A percentile compares a stretch with the other conserved stretches of the same genome.
These are phyloP conservation scores for Carollia perspicillata DNA, from an alignment of 2,113 vertebrate species.

Conservation along the genomic window DNA sequence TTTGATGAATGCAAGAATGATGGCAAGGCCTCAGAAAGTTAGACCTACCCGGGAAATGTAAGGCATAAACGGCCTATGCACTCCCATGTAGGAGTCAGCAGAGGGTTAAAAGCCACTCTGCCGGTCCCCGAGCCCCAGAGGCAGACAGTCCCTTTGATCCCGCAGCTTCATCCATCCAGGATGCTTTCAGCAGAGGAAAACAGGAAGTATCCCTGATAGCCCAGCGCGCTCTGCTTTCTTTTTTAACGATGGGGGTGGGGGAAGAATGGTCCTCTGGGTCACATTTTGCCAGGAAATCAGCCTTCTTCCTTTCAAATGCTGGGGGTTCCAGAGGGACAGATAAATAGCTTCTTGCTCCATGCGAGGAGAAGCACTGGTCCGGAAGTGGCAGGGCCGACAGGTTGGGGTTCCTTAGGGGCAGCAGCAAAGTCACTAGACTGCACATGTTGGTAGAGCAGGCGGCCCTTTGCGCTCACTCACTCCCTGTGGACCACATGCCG, in stretches of 20 bases:
- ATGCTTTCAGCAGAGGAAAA: constrained; percentile 69
- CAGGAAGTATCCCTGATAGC: constrained; percentile 66
- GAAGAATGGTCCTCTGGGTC: constrained; percentile 53
- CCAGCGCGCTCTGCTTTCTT: background rate
- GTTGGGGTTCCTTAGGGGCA: background rate
- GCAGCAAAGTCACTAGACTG: background rate
- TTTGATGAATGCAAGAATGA: background rate
- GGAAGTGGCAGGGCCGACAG: background rate
- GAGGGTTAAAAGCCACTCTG: constrained; percentile 61
- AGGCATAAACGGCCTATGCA: background rate
- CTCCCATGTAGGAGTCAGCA: background rate
- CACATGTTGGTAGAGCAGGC: background rate
- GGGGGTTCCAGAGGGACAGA: background rate
- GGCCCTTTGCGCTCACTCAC: background rate
- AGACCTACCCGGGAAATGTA: background rate
- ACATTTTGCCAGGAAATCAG: constrained; percentile 62
- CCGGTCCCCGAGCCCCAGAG: constrained; percentile 47
- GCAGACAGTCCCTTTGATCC: constrained; percentile 59
- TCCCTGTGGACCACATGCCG: background rate
- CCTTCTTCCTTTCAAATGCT: constrained; percentile 49
- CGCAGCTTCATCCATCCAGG: constrained; percentile 50
- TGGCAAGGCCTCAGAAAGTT: background rate
- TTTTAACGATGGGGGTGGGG: background rate
- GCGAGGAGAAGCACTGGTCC: background rate
- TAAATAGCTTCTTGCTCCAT: background rate